Conservation (phyloP, 2,797 vertebrate genomes). For the Otus scops region DNA sequence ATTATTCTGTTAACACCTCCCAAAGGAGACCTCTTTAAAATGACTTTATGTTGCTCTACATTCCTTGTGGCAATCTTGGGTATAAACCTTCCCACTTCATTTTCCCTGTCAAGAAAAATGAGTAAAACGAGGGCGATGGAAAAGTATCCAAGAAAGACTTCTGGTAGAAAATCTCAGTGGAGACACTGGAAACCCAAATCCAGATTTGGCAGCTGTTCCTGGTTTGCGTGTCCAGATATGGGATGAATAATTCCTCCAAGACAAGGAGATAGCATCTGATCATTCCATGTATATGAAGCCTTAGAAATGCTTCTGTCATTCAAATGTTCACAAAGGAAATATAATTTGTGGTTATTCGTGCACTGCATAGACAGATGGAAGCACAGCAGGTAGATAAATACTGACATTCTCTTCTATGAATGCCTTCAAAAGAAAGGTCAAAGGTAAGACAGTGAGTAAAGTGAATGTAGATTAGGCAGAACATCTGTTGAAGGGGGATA, state of each 20-base stretch:
- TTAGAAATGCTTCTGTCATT: constrained; percentile 75
- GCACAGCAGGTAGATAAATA: constrained; percentile 82
- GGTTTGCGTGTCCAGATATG: constrained; percentile 64
- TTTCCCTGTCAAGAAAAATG: constrained; percentile 24
- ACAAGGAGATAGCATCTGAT: constrained; percentile 69
- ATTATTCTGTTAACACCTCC: background rate
- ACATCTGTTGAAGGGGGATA: constrained; percentile 76
- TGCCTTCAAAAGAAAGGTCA: constrained; percentile 79
- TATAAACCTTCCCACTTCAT: background rate
- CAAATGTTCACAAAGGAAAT: constrained; percentile 78
- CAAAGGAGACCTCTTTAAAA: background rate
- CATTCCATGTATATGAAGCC: constrained; percentile 51
- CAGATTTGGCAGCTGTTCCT: constrained; percentile 68
- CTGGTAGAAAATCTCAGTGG: constrained; percentile 32
- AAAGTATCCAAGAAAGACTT: constrained; percentile 6
- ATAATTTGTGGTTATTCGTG: constrained; percentile 74
- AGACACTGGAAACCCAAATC: constrained; percentile 39
- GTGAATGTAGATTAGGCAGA: constrained; percentile 74
- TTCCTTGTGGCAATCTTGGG: background rate
- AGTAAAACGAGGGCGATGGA: background rate
- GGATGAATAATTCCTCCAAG: constrained; percentile 58
- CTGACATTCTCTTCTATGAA: constrained; percentile 78
- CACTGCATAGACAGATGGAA: constrained; percentile 76
- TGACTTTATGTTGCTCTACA: background rate
- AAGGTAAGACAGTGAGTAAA: constrained; percentile 74